A percentile compares a stretch with the other conserved stretches of the same genome.
phyloP scores from a whole-genome alignment of 2,888 invertebrate species.

The Chironomus tentans region DNA sequence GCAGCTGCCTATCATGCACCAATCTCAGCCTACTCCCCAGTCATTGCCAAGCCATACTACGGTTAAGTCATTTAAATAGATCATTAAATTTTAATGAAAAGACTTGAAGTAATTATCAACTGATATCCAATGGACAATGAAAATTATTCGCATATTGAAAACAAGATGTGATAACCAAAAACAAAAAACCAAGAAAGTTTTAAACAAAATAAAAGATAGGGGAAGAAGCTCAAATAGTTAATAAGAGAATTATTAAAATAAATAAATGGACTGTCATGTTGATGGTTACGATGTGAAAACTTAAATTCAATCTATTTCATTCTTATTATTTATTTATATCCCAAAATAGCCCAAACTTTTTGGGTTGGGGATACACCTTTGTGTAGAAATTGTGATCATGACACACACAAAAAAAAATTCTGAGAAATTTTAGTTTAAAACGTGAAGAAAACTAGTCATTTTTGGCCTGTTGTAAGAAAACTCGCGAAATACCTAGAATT shows the following conservation, averaged over 20 bases:
- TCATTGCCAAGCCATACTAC: conserved; percentile 27
- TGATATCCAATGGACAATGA: not conserved
- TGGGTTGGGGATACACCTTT: too few species aligned
- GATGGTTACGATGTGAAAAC: not conserved
- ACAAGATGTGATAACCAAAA: too few species aligned
- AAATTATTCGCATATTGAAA: not conserved
- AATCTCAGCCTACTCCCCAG: conserved; percentile 29
- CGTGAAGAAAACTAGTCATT: too few species aligned
- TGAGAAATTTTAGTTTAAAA: too few species aligned
- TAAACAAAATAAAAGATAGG: not conserved
- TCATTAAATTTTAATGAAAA: too few species aligned
- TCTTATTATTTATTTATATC: not conserved
- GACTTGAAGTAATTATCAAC: not conserved
- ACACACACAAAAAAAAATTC: too few species aligned
- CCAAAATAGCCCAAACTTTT: too few species aligned
- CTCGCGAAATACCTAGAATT: too few species aligned
- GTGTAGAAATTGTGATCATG: too few species aligned
- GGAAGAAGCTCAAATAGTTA: not conserved
- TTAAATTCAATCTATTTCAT: not conserved
- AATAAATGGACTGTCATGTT: not conserved
- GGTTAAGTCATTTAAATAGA: conserved; percentile 24
- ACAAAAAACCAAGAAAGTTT: not conserved
- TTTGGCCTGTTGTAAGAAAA: too few species aligned
- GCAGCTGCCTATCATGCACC: conserved; percentile 7
- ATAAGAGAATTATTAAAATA: not conserved